Conservation (phyloP, 2,888 invertebrate species). For the Troglohyphantes excavatus region DNA sequence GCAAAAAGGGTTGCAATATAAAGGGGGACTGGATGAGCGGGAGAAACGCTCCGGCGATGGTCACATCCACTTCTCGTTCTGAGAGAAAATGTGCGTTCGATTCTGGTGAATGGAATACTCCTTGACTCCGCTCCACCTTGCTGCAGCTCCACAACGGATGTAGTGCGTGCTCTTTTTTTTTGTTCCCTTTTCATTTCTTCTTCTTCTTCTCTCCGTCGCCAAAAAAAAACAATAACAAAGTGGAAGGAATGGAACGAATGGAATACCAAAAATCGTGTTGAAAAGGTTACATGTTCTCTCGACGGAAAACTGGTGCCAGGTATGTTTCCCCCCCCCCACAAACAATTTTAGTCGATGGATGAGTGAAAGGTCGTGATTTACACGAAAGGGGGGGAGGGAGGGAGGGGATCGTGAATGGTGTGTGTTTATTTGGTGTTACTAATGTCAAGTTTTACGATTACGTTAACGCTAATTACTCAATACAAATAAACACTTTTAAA, state of each 20-base stretch:
- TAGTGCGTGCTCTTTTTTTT: background rate
- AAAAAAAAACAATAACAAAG: too few relatives aligned
- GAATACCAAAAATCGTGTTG: background rate
- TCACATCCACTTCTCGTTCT: background rate
- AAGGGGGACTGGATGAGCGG: background rate
- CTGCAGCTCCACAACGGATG: background rate
- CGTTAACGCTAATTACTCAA: too few relatives aligned
- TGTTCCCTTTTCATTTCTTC: background rate
- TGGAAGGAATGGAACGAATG: background rate
- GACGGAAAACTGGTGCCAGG: conserved; percentile 69
- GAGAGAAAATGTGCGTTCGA: conserved; percentile 4
- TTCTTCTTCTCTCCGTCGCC: too few relatives aligned
- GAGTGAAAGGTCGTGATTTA: too few relatives aligned
- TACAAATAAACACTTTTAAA: too few relatives aligned
- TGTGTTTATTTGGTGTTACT: too few relatives aligned
- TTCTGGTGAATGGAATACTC: background rate
- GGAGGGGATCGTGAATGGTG: too few relatives aligned
- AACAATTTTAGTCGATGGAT: too few relatives aligned
- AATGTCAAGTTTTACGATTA: too few relatives aligned
- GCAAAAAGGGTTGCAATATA: background rate
- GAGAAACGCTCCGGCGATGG: conserved; percentile 1
- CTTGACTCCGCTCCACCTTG: background rate
- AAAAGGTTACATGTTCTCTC: conserved; percentile 73
- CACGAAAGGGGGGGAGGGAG: too few relatives aligned
- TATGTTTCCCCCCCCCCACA: conserved; percentile 22